Percentiles rank a stretch among this genome's conserved stretches.
Evolutionary conservation across 2,888 invertebrate species (phyloP).

Genomic region (Lapara coniferarum): DNA sequence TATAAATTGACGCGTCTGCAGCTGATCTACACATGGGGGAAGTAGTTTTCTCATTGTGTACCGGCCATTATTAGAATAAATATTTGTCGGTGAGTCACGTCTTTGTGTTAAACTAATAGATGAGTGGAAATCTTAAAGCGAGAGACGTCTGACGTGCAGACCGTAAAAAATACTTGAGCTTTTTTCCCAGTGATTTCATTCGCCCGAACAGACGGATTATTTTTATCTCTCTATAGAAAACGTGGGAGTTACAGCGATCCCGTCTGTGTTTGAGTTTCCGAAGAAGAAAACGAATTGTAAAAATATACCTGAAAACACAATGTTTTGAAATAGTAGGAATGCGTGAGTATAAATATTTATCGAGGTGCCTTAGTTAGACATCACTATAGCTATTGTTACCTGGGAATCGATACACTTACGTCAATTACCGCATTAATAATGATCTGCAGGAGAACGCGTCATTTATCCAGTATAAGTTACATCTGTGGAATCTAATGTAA

Average conservation of each 20-base stretch:
- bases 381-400: constrained; percentile 11
- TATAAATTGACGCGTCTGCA: too few species aligned
- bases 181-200: constrained; percentile 47
- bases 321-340: constrained; percentile 22
- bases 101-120: constrained; percentile 60
- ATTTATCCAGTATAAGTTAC: neutral
- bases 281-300: constrained; percentile 38
- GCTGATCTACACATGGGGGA: neutral
- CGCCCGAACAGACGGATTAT: constrained; percentile 45
- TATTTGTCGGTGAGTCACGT: constrained; percentile 69
- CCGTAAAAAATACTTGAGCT: constrained; percentile 43
- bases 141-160: constrained; percentile 46
- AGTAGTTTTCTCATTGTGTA: neutral
- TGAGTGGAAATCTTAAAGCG: constrained; percentile 45
- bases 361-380: constrained; percentile 6
- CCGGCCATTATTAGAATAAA: constrained; percentile 13
- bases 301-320: constrained; percentile 34
- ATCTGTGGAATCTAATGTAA: neutral
- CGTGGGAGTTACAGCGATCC: constrained; percentile 48
- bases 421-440: constrained; percentile 5
- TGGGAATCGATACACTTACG: constrained; percentile 21
- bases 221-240: constrained; percentile 48
- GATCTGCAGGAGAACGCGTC: neutral
- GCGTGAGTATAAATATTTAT: constrained; percentile 20
- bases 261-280: constrained; percentile 44